Evolutionary conservation across 2,113 vertebrate genomes (phyloP), one percentile per base, ranked within the genome.

Genomic region (Psammodynastes pulverulentus): DNA sequence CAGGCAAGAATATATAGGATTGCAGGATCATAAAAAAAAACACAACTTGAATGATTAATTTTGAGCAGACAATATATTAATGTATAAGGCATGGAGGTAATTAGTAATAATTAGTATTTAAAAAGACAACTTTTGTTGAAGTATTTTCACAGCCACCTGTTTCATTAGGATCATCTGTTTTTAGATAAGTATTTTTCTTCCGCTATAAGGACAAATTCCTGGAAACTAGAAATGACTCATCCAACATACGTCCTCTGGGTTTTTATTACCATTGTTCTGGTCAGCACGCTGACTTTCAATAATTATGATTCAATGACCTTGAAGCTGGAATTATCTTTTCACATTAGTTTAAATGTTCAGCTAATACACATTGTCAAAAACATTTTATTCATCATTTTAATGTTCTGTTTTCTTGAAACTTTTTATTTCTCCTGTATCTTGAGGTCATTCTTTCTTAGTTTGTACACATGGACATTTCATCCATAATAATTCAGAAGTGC

Each of bases 191-290:
- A 58, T 52, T 93, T 93, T 56, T 85, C 67, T 84, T 26, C 87
- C 84, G 34, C 56, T 23, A 93, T 0, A 0, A 10, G 0, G 0
- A 85, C 24, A 72, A 52, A 86, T 85, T 92, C 86, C 23, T 0
- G 0, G 24, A 51, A 95, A 5, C 24, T 87, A 94, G 93, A 92
- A 87, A 91, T 91, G 88, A 90, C 67, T 87, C 91, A 45, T 53
- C 48, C 21, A 2, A 46, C 45, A 86, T 89, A 91, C 87, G 92
- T 86, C 89, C 8, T 91, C 92, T 94, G 95, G 91, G 87, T 89
- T 92, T 91, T 92, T 92, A 54, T 94, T 91, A 48, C 94, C 88
- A 53, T 94, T 94, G 94, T 91, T 12, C 87, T 0, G 2, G 79
- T 21, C 72, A 79, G 0, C 94, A 90, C 2, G 62, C 91, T 93